Base-by-base conservation (phyloP, 2,888 invertebrate genomes). In the Hedya salicella region DNA sequence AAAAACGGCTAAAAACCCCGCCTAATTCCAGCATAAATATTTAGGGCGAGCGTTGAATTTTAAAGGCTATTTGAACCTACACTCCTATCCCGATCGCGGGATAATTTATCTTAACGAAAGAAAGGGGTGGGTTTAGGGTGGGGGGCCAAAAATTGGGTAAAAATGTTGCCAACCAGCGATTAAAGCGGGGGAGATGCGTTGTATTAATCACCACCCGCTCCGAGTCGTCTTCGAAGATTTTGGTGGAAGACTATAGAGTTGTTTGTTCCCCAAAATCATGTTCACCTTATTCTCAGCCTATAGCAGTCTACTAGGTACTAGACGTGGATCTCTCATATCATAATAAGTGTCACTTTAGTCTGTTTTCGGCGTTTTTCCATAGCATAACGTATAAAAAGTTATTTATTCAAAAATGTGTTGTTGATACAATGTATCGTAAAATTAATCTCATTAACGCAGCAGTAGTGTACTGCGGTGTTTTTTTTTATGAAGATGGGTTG, bases 71-170 rank as follows among this genome's bases (percentile, higher is more conserved):
- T 92, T 89, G 90, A 91, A 91, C 89, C 89, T 89, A 91, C 90
- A 91, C 91, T 92, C 90, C 91, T 90, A 90, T 91, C 89, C 91
- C 89, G 91, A 92, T 91, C 91, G 86, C 80, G 81, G 89, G 89
- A 91, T 92, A 91, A 92, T 92, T 92, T 91, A 92, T 92, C 92
- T 92, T 91, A 90, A 91, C 88, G 91, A 92, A 92, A 91, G 91
- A 91, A 91, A 91, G 90, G 91, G 91, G 91, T 91, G 91, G 90
- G 85, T 77, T 74, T 68, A 75, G 77, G 76, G 74, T 71, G 68
- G 68, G 74, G 78, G 78, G 80, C 89, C 91, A 91, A 92, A 92
- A 92, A 92, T 92, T 91, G 92, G 90, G 91, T 91, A 92, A 92
- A 92, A 92, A 92, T 92, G 92, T 91, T 91, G 89, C 91, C 90